These are phyloP conservation scores for Blastomussa wellsi DNA, from an alignment of 92 coral and sea anemone species.

Conservation along the genomic window DNA sequence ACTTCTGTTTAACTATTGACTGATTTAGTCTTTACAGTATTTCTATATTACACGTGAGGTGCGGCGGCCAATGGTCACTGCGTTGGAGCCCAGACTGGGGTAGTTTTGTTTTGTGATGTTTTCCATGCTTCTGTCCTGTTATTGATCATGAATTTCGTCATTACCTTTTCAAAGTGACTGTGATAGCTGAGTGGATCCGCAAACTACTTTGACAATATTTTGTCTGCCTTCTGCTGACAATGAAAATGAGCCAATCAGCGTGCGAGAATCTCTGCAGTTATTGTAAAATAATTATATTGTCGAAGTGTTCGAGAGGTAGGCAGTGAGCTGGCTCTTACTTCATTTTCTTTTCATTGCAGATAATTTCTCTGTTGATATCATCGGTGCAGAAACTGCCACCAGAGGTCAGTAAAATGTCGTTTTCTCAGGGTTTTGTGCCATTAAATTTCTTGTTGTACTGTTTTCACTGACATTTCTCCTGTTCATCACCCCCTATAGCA, in stretches of 20 bases:
- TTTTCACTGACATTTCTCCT: not conserved
- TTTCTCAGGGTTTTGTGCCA: not conserved
- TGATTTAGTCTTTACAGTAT: not conserved
- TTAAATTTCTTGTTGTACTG: not conserved
- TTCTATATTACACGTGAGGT: not conserved
- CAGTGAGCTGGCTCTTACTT: not conserved
- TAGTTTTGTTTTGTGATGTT: too few species aligned
- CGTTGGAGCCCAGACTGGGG: not conserved
- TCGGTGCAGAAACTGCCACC: constrained; percentile 95
- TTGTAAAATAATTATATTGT: too few species aligned
- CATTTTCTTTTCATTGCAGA: constrained; percentile 47
- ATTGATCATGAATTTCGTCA: too few species aligned
- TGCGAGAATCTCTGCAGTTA: too few species aligned
- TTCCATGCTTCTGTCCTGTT: too few species aligned
- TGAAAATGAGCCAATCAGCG: too few species aligned
- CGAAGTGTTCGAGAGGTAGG: not conserved
- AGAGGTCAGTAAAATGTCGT: constrained; percentile 63
- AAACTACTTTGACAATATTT: too few species aligned
- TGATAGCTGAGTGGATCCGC: too few species aligned
- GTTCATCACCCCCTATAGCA: constrained; percentile 60
- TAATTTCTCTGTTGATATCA: constrained; percentile 88
- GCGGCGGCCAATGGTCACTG: not conserved
- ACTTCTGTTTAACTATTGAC: not conserved
- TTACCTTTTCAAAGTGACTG: too few species aligned
- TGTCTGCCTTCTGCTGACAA: too few species aligned